Conservation (phyloP, 2,888 invertebrate genomes). For the Anoplius nigerrimus region DNA sequence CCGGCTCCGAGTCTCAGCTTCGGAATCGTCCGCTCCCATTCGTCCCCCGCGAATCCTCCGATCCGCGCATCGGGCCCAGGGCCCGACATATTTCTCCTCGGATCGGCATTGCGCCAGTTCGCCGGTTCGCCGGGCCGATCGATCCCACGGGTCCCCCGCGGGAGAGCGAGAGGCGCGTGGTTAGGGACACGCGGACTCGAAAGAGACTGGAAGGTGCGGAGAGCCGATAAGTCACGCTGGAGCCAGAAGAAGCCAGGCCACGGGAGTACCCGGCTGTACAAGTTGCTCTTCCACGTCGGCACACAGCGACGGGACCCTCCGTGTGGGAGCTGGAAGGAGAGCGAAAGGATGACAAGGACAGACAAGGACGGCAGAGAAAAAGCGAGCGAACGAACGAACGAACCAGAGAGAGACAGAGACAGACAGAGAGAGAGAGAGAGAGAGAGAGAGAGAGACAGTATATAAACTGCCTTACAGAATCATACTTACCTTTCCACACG, state of each 20-base stretch:
- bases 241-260: conserved; percentile 38
- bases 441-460: conserved; percentile 17
- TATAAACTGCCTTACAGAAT: not conserved
- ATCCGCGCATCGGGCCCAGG: too few relatives aligned
- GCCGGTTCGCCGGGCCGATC: too few relatives aligned
- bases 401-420: conserved; percentile 10
- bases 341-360: conserved; percentile 5
- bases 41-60: too few relatives aligned
- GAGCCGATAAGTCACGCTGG: conserved; percentile 68
- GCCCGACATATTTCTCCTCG: too few relatives aligned
- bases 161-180: conserved; percentile 7
- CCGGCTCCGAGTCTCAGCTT: too few relatives aligned
- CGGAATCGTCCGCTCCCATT: too few relatives aligned
- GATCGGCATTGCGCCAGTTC: too few relatives aligned
- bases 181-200: conserved; percentile 26
- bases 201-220: conserved; percentile 43
- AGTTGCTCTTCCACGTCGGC: conserved; percentile 50
- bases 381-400: not conserved
- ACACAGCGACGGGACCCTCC: conserved; percentile 11
- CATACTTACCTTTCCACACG: not conserved
- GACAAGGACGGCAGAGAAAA: not conserved
- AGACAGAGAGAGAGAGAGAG: conserved; percentile 25
- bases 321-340: not conserved
- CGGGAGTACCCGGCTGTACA: conserved; percentile 56
- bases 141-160: too few relatives aligned